Evolutionary conservation across 2,888 invertebrate genomes (phyloP), one percentile per base, ranked within the genome.

Genomic region (Luperina testacea): DNA sequence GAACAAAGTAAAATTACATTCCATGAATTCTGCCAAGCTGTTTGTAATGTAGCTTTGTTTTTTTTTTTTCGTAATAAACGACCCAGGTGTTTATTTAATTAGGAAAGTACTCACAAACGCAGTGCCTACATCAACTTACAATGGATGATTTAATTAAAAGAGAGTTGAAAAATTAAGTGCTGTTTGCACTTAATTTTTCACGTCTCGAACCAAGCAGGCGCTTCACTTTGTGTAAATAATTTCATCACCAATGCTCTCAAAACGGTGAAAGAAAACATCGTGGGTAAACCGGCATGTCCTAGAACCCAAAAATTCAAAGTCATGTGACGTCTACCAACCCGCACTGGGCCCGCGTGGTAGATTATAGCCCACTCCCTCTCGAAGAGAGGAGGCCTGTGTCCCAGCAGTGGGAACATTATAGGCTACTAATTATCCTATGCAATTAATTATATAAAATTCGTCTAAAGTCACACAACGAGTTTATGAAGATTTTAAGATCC

Each of bases 31-130:
- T 64, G 53, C 57, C 77, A 67, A 72, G 72, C 67, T 80, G 84
- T 68, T 65, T 8, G 38, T 45, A 24, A 24, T 38, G 24, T 45
- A 27, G 17, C 70, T 65, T 71, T n/a, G 17, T 71, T 57, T 38
- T 61, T 72, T 38, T 61, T 72, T 69, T 68, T 70, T 57, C 15
- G 51, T 85, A 51, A 42, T 61, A 59, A 61, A 64, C 27, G 24
- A 53, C 63, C 59, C 72, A 81, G 83, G 61, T 78, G 72, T 73
- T 74, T 51, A 70, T 57, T 75, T 86, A 79, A 83, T 86, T 86
- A 75, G 63, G n/a, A 69, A 72, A 61, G 63, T 70, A 83, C n/a
- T 57, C 32, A 27, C 17, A 38, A 67, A 48, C 69, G 24, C 45
- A 42, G 32, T 51, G 27, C 17, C 11, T 51, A 65, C 59, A 38